Percentiles rank a stretch among this genome's conserved stretches.
Evolutionary conservation across 1,140 invertebrate species (phyloP).

Genomic region (Meloidogyne exigua): DNA sequence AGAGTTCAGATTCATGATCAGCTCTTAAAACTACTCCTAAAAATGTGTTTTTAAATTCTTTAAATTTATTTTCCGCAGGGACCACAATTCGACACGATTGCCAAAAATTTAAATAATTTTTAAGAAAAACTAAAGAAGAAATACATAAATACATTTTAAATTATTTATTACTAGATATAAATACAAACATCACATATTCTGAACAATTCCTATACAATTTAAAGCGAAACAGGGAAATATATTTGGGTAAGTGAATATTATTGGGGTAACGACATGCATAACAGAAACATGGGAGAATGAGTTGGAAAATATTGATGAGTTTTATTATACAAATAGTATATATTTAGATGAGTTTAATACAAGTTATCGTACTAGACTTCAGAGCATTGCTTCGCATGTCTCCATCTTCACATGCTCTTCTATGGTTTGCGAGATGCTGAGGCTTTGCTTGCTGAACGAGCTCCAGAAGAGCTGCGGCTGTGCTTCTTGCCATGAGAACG

Average conservation of each 20-base stretch:
- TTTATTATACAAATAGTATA: background rate
- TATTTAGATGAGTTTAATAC: background rate
- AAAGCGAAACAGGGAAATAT: background rate
- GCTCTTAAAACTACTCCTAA: too few relatives aligned
- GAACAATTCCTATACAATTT: background rate
- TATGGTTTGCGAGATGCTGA: background rate
- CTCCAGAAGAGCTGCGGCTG: background rate
- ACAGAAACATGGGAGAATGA: background rate
- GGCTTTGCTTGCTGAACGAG: background rate
- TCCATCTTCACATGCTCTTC: background rate
- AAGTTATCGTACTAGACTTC: background rate
- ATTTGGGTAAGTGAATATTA: background rate
- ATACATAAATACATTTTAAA: too few relatives aligned
- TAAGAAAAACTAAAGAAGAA: too few relatives aligned
- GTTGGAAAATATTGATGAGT: background rate
- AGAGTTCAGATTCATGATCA: too few relatives aligned
- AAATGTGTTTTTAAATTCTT: too few relatives aligned
- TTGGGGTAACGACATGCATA: background rate
- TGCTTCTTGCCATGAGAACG: background rate
- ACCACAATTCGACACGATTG: too few relatives aligned
- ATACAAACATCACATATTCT: background rate
- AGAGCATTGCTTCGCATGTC: background rate
- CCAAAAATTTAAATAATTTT: too few relatives aligned
- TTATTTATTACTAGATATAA: background rate
- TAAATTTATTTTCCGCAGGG: too few relatives aligned